Percentiles rank a stretch among this genome's conserved stretches.
These are phyloP conservation scores for Nyctalus aviator DNA, from an alignment of 2,797 vertebrate species.

Conservation along the genomic window DNA sequence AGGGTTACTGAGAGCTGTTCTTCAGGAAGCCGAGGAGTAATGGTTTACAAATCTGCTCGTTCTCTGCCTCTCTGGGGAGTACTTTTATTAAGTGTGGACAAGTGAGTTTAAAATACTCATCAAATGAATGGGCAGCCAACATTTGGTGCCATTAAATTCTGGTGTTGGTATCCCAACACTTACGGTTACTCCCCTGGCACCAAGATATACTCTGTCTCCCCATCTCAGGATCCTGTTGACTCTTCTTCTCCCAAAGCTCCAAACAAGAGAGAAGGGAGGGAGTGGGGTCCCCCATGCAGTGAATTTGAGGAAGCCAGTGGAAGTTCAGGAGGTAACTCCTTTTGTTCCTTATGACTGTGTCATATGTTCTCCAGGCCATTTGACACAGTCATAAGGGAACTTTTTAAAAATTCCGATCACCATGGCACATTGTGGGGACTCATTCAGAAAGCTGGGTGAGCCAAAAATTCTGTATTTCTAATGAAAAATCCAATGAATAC, in stretches of 20 bases:
- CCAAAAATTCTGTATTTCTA: conserved; percentile 13
- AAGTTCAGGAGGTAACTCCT: neutral
- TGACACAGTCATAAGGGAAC: neutral
- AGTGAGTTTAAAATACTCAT: neutral
- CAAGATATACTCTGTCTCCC: neutral
- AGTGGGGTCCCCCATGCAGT: no score
- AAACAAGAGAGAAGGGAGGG: neutral
- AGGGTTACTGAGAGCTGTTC: neutral
- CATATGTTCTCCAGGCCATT: neutral
- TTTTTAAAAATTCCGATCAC: neutral
- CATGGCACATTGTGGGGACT: neutral
- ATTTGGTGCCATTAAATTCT: neutral
- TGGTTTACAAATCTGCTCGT: neutral
- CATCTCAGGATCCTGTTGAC: neutral
- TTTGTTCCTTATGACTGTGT: neutral
- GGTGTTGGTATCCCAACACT: neutral
- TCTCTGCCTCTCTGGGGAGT: neutral
- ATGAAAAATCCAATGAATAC: neutral
- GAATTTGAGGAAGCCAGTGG: neutral
- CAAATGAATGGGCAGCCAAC: neutral
- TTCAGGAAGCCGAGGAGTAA: neutral
- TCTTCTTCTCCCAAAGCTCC: neutral
- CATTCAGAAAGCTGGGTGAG: neutral
- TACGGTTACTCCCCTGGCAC: neutral
- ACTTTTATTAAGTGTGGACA: neutral